These are phyloP conservation scores for Eretmochelys imbricata DNA, from an alignment of 2,113 vertebrate species.

Conservation along the genomic window DNA sequence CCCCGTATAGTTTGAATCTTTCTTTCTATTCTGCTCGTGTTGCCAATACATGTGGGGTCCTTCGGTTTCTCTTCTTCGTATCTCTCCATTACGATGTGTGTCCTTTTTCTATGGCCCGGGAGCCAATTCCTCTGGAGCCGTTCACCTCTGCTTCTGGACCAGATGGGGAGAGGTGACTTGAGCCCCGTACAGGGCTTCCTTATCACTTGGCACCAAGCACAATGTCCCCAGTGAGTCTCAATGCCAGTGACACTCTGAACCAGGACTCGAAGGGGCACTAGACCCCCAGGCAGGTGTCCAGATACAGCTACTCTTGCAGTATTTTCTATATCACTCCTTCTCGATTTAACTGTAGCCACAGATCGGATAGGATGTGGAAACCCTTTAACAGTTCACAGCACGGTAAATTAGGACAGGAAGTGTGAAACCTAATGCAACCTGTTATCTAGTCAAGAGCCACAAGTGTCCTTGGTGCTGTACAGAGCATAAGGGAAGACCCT, in stretches of 20 bases:
- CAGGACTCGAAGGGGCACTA: background rate
- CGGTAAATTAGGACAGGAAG: background rate
- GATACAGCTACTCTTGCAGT: background rate
- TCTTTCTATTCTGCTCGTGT: background rate
- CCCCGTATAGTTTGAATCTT: background rate
- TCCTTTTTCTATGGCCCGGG: background rate
- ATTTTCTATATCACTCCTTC: background rate
- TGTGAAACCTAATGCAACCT: background rate
- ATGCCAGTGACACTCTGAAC: background rate
- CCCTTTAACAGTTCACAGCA: accelerated
- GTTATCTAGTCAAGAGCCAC: background rate
- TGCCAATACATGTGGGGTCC: background rate
- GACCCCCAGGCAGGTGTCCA: background rate
- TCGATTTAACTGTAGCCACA: background rate
- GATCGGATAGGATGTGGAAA: background rate
- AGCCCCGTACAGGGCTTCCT: background rate
- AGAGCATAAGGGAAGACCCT: background rate
- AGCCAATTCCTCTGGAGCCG: background rate
- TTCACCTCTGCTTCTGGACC: background rate
- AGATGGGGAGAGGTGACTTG: background rate
- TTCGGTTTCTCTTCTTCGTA: background rate
- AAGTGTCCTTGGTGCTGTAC: background rate
- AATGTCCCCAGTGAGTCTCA: background rate
- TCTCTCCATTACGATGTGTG: background rate
- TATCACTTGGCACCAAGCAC: background rate